Evolutionary conservation across 2,888 invertebrate genomes (phyloP), one percentile per base, ranked within the genome.

Genomic region (Scaptomyza reducta): DNA sequence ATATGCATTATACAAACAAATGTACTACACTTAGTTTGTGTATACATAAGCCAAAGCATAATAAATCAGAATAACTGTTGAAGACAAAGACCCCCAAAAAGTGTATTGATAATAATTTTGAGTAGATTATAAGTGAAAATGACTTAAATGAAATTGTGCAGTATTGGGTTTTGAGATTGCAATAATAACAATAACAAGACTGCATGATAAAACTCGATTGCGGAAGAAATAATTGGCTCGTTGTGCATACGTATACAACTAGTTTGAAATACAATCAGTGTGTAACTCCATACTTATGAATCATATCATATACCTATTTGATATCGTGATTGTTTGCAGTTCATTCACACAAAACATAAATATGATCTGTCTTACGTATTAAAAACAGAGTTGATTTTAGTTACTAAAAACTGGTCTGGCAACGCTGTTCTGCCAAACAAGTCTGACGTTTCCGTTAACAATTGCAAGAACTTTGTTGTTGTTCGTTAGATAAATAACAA

Each of bases 71-170:
- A 9, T 9, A 16, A 14, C 11, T 46, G 11, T 9, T 1, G 3
- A 38, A 38, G 35, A 16, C 16, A 18, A 3, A 41, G 16, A 18
- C 11, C 13, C 16, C 11, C 13, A 10, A 9, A 16, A 16, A 4
- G 22, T n/a, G 4, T 6, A 22, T 14, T 38, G n/a, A 45, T 31
- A 9, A 10, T 13, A 25, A 16, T 10, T 44, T 22, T 29, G 42
- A 38, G 22, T 40, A 18, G n/a, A 35, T 27, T n/a, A 41, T 22
- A 46, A 51, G 13, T 22, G 9, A 35, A 38, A 25, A 38, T 22
- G 53, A 35, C 53, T 57, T 35, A n/a, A 40, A 38, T 42, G 42
- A 38, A 55, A 16, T 14, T 55, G 54, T 27, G 3, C 25, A 27
- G 7, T 27, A 27, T 27, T 27, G 27, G 5, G 31, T 31, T 31